Conservation (phyloP, 2,113 vertebrate genomes). For the Equus przewalskii region DNA sequence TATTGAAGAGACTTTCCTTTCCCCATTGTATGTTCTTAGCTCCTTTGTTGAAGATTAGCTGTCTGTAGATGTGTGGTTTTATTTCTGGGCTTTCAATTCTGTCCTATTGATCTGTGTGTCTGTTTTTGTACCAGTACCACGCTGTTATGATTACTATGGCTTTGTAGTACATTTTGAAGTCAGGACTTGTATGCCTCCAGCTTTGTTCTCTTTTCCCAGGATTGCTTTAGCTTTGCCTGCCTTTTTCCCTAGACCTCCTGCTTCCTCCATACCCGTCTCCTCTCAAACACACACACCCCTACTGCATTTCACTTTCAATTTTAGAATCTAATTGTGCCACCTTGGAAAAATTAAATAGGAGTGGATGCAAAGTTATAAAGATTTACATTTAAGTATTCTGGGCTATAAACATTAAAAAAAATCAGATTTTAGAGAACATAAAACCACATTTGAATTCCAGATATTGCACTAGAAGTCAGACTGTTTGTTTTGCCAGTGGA, state of each 20-base stretch:
- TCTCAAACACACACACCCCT: not conserved
- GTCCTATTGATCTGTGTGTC: too few species aligned
- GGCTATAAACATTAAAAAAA: not conserved
- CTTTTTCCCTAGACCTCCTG: not conserved
- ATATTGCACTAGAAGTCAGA: not conserved
- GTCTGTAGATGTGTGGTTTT: too few species aligned
- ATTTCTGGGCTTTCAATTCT: too few species aligned
- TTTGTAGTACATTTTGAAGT: too few species aligned
- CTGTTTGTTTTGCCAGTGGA: not conserved
- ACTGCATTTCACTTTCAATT: not conserved
- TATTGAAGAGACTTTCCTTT: too few species aligned
- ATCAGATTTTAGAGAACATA: not conserved
- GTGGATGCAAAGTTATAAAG: not conserved
- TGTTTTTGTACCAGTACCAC: too few species aligned
- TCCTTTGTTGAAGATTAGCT: too few species aligned
- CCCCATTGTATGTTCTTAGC: too few species aligned
- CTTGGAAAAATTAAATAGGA: slow-evolving; percentile 26
- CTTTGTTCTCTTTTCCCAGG: too few species aligned
- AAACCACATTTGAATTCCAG: not conserved
- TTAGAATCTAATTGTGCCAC: not conserved
- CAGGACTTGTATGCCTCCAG: too few species aligned
- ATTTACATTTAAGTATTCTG: not conserved
- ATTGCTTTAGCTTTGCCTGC: not conserved
- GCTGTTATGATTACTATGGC: too few species aligned
- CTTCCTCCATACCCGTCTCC: not conserved